phyloP scores from a whole-genome alignment of 1,140 invertebrate species.

The Danaus melanippus region DNA sequence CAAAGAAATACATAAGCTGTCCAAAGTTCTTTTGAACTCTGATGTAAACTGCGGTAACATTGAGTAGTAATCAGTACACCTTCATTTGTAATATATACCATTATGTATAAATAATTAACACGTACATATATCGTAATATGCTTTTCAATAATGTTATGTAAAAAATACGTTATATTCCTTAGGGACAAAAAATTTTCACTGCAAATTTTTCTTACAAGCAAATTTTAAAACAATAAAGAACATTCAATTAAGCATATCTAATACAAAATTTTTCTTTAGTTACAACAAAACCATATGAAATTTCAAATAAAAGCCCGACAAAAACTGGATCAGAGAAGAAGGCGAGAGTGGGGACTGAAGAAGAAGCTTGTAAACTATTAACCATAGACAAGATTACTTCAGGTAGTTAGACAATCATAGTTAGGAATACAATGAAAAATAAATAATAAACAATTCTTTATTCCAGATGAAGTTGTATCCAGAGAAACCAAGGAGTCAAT shows the following conservation, averaged over 20 bases:
- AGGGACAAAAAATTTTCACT: too few relatives aligned
- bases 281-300: constrained; percentile 2
- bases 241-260: too few relatives aligned
- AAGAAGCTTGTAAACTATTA: not conserved
- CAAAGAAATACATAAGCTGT: constrained; percentile 11
- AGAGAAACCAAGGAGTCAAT: constrained; percentile 28
- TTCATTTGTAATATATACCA: too few relatives aligned
- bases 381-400: constrained; percentile 23
- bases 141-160: too few relatives aligned
- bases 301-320: constrained; percentile 1
- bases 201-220: too few relatives aligned
- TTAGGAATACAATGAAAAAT: constrained; percentile 1
- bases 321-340: not conserved
- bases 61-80: not conserved
- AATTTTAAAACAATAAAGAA: too few relatives aligned
- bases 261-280: not conserved
- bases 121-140: too few relatives aligned
- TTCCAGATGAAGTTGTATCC: constrained; percentile 29
- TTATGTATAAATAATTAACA: too few relatives aligned
- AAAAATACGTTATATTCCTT: too few relatives aligned
- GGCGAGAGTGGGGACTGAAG: not conserved
- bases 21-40: constrained; percentile 13
- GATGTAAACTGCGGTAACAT: constrained; percentile 18
- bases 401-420: constrained; percentile 14
- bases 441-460: constrained; percentile 14